Percentiles rank a stretch among this genome's conserved stretches.
Evolutionary conservation across 2,113 vertebrate genomes (phyloP).

Genomic region (Ictalurus punctatus): DNA sequence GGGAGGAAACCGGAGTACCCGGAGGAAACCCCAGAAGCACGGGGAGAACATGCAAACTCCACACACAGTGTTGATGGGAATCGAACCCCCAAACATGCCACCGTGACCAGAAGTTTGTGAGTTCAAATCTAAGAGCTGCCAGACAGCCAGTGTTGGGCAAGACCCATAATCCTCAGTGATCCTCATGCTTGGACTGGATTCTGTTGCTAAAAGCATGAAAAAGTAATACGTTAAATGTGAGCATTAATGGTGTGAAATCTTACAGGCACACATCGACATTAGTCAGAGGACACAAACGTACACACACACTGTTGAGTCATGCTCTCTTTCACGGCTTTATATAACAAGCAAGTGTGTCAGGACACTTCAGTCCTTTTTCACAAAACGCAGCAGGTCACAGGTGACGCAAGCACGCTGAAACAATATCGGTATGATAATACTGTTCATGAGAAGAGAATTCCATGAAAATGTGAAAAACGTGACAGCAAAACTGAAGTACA

Average conservation of each 20-base stretch:
- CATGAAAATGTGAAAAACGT: background rate
- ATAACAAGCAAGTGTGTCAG: conserved; percentile 18
- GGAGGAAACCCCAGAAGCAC: no score
- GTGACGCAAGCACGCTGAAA: background rate
- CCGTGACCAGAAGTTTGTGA: background rate
- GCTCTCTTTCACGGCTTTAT: conserved; percentile 11
- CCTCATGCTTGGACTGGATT: no score
- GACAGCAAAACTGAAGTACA: background rate
- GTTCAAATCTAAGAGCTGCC: background rate
- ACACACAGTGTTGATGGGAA: no score
- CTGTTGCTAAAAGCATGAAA: background rate
- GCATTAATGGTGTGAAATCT: conserved; percentile 3
- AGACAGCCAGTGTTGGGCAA: background rate
- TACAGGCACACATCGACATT: background rate
- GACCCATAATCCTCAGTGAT: background rate
- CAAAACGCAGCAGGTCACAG: background rate
- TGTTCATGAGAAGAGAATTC: background rate
- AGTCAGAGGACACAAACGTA: background rate
- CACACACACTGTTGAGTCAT: conserved; percentile 19
- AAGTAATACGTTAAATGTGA: background rate
- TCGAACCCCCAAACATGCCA: no score
- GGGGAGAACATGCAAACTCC: no score
- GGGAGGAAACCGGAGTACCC: no score
- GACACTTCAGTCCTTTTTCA: background rate
- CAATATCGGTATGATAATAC: background rate